phyloP scores from a whole-genome alignment of 1,140 invertebrate genomes.

The Hyphantria cunea region DNA sequence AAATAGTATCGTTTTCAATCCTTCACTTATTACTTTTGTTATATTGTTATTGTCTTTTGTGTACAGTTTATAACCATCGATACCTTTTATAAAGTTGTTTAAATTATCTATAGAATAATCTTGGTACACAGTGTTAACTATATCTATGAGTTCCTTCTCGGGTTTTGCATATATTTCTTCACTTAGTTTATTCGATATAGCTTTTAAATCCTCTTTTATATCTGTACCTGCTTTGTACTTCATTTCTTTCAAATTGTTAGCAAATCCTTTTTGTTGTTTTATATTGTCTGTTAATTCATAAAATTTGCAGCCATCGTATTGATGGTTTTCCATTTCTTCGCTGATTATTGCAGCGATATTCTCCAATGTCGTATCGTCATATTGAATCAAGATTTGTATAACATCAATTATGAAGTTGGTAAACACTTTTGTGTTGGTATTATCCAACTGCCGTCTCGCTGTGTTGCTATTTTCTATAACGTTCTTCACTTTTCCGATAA shows the following conservation, averaged over 20 bases:
- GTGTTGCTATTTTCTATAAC: not conserved
- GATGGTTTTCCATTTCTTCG: not conserved
- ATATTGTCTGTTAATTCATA: not conserved
- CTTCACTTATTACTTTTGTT: no score
- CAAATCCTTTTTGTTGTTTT: not conserved
- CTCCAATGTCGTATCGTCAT: not conserved
- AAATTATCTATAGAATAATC: conserved; percentile 37
- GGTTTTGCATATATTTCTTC: not conserved
- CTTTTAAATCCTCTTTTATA: not conserved
- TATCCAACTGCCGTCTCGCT: not conserved
- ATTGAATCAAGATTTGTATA: not conserved
- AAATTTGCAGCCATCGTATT: not conserved
- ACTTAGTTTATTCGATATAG: not conserved
- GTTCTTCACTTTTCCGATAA: not conserved
- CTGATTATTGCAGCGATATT: not conserved
- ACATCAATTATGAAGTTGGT: not conserved
- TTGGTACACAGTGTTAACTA: conserved; percentile 47
- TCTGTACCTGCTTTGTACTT: not conserved
- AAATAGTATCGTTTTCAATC: no score
- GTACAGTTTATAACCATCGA: conserved; percentile 20
- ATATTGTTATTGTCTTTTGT: not conserved
- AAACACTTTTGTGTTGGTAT: not conserved
- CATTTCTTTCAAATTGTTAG: not conserved
- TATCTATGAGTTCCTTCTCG: conserved; percentile 26
- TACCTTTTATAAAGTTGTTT: conserved; percentile 29